These are phyloP conservation scores for Patella caerulea DNA, from an alignment of 2,888 invertebrate species.

Conservation along the genomic window DNA sequence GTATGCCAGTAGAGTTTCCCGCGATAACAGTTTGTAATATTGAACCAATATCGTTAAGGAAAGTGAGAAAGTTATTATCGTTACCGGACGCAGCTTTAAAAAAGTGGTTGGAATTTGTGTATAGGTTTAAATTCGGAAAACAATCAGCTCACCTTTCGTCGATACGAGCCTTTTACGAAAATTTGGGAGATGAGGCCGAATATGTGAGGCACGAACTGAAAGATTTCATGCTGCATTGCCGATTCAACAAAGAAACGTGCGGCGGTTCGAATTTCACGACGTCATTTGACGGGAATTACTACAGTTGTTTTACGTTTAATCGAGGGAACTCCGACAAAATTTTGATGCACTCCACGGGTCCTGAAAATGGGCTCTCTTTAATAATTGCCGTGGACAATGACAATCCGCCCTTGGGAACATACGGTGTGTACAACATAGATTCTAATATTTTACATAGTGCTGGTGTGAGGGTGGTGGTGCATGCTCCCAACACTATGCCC, in stretches of 20 bases:
- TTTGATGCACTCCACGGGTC: conserved; percentile 59
- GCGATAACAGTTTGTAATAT: conserved; percentile 62
- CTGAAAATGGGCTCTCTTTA: conserved; percentile 59
- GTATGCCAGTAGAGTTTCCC: conserved; percentile 59
- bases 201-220: conserved; percentile 50
- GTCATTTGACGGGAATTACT: conserved; percentile 58
- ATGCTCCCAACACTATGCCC: conserved; percentile 62
- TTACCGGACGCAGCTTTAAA: conserved; percentile 30
- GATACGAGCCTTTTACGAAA: conserved; percentile 59
- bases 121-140: conserved; percentile 46
- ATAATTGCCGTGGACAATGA: conserved; percentile 62
- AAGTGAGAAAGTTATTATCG: conserved; percentile 41
- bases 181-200: conserved; percentile 50
- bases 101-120: conserved; percentile 47
- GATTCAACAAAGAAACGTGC: conserved; percentile 54
- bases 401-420: conserved; percentile 52
- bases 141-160: conserved; percentile 49
- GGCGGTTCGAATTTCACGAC: conserved; percentile 49
- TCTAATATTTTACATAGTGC: conserved; percentile 61
- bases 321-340: conserved; percentile 46
- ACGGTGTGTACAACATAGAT: conserved; percentile 56
- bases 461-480: conserved; percentile 60
- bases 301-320: conserved; percentile 65
- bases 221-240: conserved; percentile 57
- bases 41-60: conserved; percentile 57